Base-by-base conservation (phyloP, 2,888 invertebrate species). In the Lissonota sp. region DNA sequence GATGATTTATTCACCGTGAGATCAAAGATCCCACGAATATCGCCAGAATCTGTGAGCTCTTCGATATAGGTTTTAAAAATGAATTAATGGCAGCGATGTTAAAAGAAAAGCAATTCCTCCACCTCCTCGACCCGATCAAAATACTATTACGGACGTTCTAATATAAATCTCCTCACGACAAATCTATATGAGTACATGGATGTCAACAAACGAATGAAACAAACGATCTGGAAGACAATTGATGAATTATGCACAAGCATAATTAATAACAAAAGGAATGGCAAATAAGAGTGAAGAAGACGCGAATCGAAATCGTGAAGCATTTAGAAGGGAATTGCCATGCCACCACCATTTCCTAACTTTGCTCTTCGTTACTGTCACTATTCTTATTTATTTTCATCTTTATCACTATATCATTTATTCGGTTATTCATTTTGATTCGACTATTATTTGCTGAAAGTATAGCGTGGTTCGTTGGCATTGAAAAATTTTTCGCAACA, bases 391-490 rank as follows among this genome's bases (percentile, higher is more conserved):
- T 40, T 53, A 53, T 39, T 72, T 37, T 63, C 26, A 16, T 44
- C 53, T 53, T 63, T 72, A 8, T 72, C 60, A 46, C 63, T 70
- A 49, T 70, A 49, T 58, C 46, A 14, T 46, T n/a, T 26, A 1
- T 26, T 26, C 26, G 26, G 26, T 55, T 16, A 40, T 64, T 63
- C 44, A 62, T 64, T 75, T 66, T 53, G 53, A 26, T 26, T 26
- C 26, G 26, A 66, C 14, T 79, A 80, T 80, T 14, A 75, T 80
- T 80, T 80, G 80, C 75, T 76, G 53, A 57, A 80, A 75, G 53
- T 66, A 53, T 75, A 79, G 80, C 71, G 80, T 66, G 75, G 53
- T 70, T 60, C 70, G 75, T 71, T 62, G 71, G 75, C 75, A 76
- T 80, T 71, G 46, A 67, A 58, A 26, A 76, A 71, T 75, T 53